Evolutionary conservation across 2,888 invertebrate species (phyloP), one percentile per base, ranked within the genome.

Genomic region (Drosophila helvetica): DNA sequence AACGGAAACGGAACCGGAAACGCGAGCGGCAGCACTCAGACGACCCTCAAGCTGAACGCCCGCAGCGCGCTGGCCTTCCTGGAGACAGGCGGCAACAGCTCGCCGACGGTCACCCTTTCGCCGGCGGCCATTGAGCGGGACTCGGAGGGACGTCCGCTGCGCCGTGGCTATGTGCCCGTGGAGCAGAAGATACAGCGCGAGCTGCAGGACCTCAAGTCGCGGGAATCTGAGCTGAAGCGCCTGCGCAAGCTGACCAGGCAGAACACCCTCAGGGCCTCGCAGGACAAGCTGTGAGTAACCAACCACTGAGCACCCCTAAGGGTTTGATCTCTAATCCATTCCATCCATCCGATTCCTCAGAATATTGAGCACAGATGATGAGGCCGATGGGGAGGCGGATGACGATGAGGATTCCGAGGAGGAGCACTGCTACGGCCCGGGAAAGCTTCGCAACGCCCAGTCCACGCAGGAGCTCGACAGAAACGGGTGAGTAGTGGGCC

Each of bases 101-200:
- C 66, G 5, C 30, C 59, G 27, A 64, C 45, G 15, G 90, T 91
- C 33, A 89, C 85, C 43, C 76, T 89, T 57, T 90, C 92, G 9
- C 91, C 93, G n/a, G 89, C 92, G 27, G 91, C 93, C 67, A 93
- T 94, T 72, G 92, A 93, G 64, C 93, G 94, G 59, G 93, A 94
- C 52, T 92, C 93, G 1, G 94, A 94, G 75, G 95, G 95, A 1
- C 94, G 94, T 78, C 94, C 94, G 1, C 93, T 95, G 38, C 93
- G 96, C 62, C 96, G 96, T 77, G 96, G 96, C 17, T 96, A 94
- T 90, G 94, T 96, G 5, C 96, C 97, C 0, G 96, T 97, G 3
- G 97, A 98, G 90, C 96, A 96, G 86, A 97, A 96, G 92, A 98
- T 98, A 82, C 96, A 96, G 88, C 95, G 95, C 74, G 98, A 98